These are phyloP conservation scores for Dendrolimus houi DNA, from an alignment of 2,888 invertebrate genomes.

Conservation along the genomic window DNA sequence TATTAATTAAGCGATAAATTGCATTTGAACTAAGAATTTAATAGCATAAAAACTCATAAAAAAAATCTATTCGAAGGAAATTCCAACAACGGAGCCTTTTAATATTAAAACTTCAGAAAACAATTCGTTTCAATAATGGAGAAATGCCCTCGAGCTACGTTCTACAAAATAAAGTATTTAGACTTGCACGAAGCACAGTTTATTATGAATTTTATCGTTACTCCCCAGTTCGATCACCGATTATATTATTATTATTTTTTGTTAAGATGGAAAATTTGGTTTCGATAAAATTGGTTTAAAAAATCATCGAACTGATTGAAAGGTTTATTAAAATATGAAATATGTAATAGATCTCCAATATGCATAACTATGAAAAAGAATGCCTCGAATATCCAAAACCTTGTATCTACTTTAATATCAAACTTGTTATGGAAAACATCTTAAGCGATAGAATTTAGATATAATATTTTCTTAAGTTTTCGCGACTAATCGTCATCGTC, in stretches of 20 bases:
- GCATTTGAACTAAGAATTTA: conserved; percentile 11
- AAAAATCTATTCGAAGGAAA: conserved; percentile 29
- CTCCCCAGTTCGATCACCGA: conserved; percentile 35
- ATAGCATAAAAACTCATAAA: conserved; percentile 26
- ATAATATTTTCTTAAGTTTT: too few species aligned
- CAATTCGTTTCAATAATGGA: conserved; percentile 64
- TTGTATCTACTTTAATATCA: too few species aligned
- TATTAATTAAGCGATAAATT: too few species aligned
- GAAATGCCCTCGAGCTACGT: conserved; percentile 47
- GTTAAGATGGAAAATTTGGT: conserved; percentile 7
- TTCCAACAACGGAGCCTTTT: conserved; percentile 40
- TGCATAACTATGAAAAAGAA: too few species aligned
- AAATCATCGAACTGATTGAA: too few species aligned
- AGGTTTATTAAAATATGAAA: too few species aligned
- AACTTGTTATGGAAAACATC: too few species aligned
- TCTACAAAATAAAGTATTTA: conserved; percentile 60
- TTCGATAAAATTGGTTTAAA: too few species aligned
- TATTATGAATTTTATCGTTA: conserved; percentile 53
- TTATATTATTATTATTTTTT: conserved; percentile 39
- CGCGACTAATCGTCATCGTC: too few species aligned
- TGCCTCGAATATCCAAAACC: too few species aligned
- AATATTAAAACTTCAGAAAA: conserved; percentile 61
- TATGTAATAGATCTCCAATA: too few species aligned
- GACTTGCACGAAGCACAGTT: conserved; percentile 45
- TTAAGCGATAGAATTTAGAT: too few species aligned